Conservation (phyloP, 2,888 invertebrate species). For the Tethea ocularis region DNA sequence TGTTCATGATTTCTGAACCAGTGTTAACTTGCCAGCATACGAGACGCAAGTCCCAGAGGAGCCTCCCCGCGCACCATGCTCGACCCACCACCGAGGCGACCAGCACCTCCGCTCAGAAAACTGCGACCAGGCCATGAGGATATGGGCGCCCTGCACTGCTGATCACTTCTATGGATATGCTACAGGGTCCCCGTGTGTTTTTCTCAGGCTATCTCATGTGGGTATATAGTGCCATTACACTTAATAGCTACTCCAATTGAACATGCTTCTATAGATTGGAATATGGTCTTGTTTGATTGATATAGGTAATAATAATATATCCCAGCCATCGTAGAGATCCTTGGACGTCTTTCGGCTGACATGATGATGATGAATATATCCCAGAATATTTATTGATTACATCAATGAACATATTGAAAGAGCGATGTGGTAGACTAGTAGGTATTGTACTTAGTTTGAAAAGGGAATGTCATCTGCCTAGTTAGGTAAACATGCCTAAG, state of each 20-base stretch:
- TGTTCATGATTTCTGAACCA: not conserved
- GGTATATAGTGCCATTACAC: conserved; percentile 36
- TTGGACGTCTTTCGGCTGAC: not conserved
- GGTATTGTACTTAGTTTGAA: no score
- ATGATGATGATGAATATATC: no score
- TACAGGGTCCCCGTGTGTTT: conserved; percentile 89
- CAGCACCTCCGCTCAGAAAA: conserved; percentile 56
- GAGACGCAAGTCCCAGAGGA: conserved; percentile 72
- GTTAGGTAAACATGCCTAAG: no score
- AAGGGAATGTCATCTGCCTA: no score
- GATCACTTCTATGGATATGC: conserved; percentile 89
- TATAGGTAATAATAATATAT: no score
- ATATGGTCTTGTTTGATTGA: no score
- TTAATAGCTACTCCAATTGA: not conserved
- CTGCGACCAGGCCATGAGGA: conserved; percentile 64
- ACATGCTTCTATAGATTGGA: no score
- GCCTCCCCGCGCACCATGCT: conserved; percentile 73
- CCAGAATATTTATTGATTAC: no score
- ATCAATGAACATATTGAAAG: no score
- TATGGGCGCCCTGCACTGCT: conserved; percentile 84
- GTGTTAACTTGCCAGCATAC: conserved; percentile 47
- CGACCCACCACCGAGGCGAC: conserved; percentile 59
- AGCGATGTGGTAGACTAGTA: no score
- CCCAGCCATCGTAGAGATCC: no score
- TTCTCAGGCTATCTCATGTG: conserved; percentile 88